Evolutionary conservation across 2,797 vertebrate species (phyloP).

Genomic region (Halcyon leucocephala): DNA sequence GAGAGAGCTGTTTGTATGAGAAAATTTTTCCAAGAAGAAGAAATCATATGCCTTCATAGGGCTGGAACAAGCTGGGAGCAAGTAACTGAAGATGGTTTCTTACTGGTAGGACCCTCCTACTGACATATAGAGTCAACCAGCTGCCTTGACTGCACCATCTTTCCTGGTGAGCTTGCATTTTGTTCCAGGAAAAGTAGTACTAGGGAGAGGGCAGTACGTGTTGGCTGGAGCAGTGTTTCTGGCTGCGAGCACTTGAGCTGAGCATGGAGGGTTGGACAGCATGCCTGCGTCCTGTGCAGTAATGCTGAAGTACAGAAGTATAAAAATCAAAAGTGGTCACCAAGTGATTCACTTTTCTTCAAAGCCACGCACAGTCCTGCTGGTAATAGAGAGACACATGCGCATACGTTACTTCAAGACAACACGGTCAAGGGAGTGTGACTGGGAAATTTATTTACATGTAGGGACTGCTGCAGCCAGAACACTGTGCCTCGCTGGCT

Average conservation of each 20-base stretch:
- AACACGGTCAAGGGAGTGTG: not conserved
- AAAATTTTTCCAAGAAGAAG: slow-evolving; percentile 11
- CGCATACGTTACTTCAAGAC: not conserved
- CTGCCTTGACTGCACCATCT: not conserved
- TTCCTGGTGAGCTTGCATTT: not conserved
- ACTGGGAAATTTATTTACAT: not conserved
- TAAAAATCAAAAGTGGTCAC: not conserved
- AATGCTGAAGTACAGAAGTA: not conserved
- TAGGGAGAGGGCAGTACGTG: not conserved
- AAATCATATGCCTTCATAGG: not conserved
- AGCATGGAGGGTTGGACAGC: not conserved
- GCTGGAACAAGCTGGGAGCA: not conserved
- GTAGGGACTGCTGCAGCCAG: not conserved
- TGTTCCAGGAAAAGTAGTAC: not conserved
- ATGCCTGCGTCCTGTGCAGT: not conserved
- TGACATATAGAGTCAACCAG: not conserved
- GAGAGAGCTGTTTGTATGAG: slow-evolving; percentile 16
- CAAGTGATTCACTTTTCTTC: not conserved
- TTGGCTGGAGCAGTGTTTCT: not conserved
- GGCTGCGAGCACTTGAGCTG: not conserved
- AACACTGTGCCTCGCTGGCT: not conserved
- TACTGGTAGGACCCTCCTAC: not conserved
- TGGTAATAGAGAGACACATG: not conserved
- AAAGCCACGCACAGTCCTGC: not conserved
- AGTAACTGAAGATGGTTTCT: not conserved